A percentile compares a stretch with the other conserved stretches of the same genome.
These are phyloP conservation scores for Neoascia interrupta DNA, from an alignment of 2,888 invertebrate genomes.

Conservation along the genomic window DNA sequence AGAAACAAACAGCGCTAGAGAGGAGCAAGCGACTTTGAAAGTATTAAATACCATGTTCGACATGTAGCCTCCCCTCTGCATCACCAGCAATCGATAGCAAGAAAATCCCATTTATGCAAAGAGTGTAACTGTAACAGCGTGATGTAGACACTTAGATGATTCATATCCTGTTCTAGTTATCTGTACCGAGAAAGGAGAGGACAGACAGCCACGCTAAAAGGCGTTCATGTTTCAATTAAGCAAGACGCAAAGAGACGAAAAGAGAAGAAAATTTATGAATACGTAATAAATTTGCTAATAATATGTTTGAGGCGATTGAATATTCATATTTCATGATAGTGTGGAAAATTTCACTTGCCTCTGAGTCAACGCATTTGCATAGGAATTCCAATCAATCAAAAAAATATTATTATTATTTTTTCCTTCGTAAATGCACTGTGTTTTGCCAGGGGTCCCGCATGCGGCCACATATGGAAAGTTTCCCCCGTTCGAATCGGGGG, in stretches of 20 bases:
- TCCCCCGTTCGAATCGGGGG: slow-evolving; percentile 2
- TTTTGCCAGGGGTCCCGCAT: neutral
- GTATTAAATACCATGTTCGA: slow-evolving; percentile 63
- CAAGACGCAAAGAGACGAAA: neutral
- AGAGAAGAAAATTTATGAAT: slow-evolving; percentile 28
- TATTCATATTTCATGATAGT: slow-evolving; percentile 55
- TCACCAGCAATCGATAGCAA: slow-evolving; percentile 26
- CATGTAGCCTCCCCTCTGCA: slow-evolving; percentile 36
- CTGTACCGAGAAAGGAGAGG: neutral
- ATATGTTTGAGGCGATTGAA: slow-evolving; percentile 45
- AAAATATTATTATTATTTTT: slow-evolving; percentile 16
- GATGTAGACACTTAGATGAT: slow-evolving; percentile 57
- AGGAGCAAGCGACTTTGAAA: slow-evolving; percentile 28
- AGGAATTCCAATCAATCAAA: slow-evolving; percentile 67
- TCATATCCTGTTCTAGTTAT: slow-evolving; percentile 67
- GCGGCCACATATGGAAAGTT: slow-evolving; percentile 16
- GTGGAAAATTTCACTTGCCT: slow-evolving; percentile 55
- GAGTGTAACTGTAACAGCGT: slow-evolving; percentile 62
- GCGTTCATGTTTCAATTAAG: slow-evolving; percentile 40
- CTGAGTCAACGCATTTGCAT: slow-evolving; percentile 54
- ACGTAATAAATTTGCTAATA: slow-evolving; percentile 51
- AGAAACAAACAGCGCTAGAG: slow-evolving; percentile 7
- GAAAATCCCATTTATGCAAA: slow-evolving; percentile 60
- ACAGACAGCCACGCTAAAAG: slow-evolving; percentile 10
- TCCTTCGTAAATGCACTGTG: slow-evolving; percentile 11